Evolutionary conservation across 2,797 vertebrate genomes (phyloP).

Genomic region (Neosilurus mollespiculum): DNA sequence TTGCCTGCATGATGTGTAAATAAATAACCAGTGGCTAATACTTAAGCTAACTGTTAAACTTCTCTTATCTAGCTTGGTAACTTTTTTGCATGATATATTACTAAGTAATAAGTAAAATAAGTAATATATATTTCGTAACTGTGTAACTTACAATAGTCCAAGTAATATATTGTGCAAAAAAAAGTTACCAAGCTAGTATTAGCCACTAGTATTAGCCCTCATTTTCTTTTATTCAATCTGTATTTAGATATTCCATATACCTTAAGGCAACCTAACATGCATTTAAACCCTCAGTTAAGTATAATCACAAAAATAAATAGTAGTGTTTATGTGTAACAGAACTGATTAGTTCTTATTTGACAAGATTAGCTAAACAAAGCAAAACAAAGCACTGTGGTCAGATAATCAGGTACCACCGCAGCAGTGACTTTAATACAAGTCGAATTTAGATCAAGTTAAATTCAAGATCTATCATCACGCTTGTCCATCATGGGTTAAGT

Average conservation of each 20-base stretch:
- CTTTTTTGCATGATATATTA: no score
- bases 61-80: no score
- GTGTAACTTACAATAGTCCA: background rate
- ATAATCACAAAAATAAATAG: background rate
- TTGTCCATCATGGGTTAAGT: background rate
- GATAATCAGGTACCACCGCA: background rate
- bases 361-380: no score
- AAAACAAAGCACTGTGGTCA: background rate
- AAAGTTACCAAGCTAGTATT: background rate
- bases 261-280: background rate
- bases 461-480: background rate
- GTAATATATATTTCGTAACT: no score
- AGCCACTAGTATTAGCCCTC: background rate
- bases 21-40: background rate
- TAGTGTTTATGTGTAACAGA: background rate
- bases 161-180: background rate
- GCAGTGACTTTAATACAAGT: background rate
- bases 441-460: background rate
- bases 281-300: background rate
- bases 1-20: background rate
- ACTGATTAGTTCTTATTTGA: background rate
- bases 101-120: no score
- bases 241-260: background rate
- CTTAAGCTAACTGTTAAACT: no score
- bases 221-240: background rate